Evolutionary conservation across 2,888 invertebrate genomes (phyloP).

Genomic region (Zeuzera pyrina): DNA sequence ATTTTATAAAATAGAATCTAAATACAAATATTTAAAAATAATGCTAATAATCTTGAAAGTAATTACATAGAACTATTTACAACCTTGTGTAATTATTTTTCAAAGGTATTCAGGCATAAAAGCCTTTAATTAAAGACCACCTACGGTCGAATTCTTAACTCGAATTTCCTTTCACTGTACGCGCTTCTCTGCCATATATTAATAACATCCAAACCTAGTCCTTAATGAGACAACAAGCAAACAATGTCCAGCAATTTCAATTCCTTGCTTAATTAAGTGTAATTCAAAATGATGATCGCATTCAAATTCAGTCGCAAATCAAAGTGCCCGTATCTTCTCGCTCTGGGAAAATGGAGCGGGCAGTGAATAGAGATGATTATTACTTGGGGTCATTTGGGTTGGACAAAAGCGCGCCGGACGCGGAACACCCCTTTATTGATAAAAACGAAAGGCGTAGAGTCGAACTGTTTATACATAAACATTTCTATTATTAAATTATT

Average conservation of each 20-base stretch:
- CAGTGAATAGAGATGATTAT: slow-evolving; percentile 61
- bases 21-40: too few species aligned
- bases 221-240: slow-evolving; percentile 27
- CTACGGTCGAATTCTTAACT: slow-evolving; percentile 17
- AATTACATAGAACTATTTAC: too few species aligned
- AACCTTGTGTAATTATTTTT: too few species aligned
- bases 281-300: slow-evolving; percentile 48
- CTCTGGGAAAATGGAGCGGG: slow-evolving; percentile 59
- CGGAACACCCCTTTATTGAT: slow-evolving; percentile 40
- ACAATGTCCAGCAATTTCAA: slow-evolving; percentile 34
- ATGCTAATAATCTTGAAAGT: too few species aligned
- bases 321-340: slow-evolving; percentile 63
- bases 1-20: too few species aligned
- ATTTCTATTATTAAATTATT: too few species aligned
- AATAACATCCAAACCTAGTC: background rate
- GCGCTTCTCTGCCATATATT: slow-evolving; percentile 8
- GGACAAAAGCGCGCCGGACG: slow-evolving; percentile 53
- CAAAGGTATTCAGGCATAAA: slow-evolving; percentile 1
- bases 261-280: slow-evolving; percentile 55
- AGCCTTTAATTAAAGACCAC: slow-evolving; percentile 31
- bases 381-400: slow-evolving; percentile 63
- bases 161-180: slow-evolving; percentile 8
- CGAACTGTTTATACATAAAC: too few species aligned
- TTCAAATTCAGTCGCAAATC: slow-evolving; percentile 62
- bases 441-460: slow-evolving; percentile 7